phyloP scores from a whole-genome alignment of 2,797 vertebrate species.

The Mormyrops boulengeri region DNA sequence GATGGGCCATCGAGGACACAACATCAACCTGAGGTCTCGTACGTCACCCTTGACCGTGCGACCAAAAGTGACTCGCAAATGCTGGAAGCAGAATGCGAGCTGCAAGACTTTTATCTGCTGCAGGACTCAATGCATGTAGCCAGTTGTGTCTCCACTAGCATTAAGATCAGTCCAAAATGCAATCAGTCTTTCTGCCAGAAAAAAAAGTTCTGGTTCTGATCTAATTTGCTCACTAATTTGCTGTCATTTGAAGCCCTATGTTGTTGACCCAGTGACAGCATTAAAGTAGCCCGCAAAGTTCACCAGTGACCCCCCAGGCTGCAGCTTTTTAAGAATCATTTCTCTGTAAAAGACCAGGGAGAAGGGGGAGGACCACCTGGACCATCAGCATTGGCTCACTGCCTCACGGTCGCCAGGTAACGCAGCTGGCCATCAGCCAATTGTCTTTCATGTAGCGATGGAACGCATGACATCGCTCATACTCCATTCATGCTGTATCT shows the following conservation, averaged over 20 bases:
- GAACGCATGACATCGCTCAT: not conserved
- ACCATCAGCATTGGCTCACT: not conserved
- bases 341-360: not conserved
- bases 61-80: slow-evolving; percentile 29
- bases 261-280: not conserved
- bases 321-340: not conserved
- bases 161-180: not conserved
- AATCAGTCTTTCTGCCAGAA: not conserved
- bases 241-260: not conserved
- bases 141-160: not conserved
- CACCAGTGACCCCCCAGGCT: not conserved
- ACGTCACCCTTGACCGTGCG: slow-evolving; percentile 16
- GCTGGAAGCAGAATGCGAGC: not conserved
- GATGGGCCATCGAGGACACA: not conserved
- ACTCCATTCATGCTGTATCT: not conserved
- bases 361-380: not conserved
- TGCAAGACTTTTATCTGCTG: not conserved
- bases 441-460: not conserved
- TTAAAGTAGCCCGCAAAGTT: not conserved
- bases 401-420: not conserved
- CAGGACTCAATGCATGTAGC: not conserved
- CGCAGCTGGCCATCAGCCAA: not conserved
- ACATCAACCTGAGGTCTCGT: not conserved
- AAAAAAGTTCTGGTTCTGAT: not conserved
- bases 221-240: not conserved